Evolutionary conservation across 1,140 invertebrate species (phyloP), one percentile per base, ranked within the genome.

Genomic region (Cephus cinctus): DNA sequence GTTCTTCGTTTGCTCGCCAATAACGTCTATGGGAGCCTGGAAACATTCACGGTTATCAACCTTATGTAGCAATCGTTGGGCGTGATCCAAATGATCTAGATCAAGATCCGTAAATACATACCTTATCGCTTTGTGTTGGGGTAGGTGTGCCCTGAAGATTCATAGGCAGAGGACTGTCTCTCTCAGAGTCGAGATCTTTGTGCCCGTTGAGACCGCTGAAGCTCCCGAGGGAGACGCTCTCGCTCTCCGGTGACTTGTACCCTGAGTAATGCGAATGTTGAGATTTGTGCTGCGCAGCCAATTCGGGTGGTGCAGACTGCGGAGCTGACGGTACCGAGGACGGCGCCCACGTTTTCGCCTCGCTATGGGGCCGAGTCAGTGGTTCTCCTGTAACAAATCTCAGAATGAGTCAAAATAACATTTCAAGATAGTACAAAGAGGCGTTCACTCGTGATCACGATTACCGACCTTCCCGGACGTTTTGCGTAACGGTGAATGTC

Each of bases 401-500:
- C 11, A 2, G 1, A 12, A 30, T 12, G n/a, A n/a, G n/a, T n/a
- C n/a, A n/a, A n/a, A n/a, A n/a, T n/a, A n/a, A n/a, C n/a, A n/a
- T n/a, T n/a, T n/a, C n/a, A n/a, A n/a, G n/a, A n/a, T n/a, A n/a
- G n/a, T n/a, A n/a, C n/a, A n/a, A n/a, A n/a, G n/a, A 31, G 20
- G 31, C 42, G 15, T 23, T 36, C 27, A 44, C 39, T 16, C 4
- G 39, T 35, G 31, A 43, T 43, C 40, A 34, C 25, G 27, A 25
- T 50, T 49, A 70, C 73, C 78, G 78, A 90, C 90, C 90, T 79
- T 89, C 88, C 73, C 86, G 85, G 55, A 93, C 88, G 76, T 92
- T 93, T 78, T 93, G 90, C 23, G 90, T 93, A 54, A 93, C 90
- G 32, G 90, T 93, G 73, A 94, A 93, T 5, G 90, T 92, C 79